Percentiles rank a stretch among this genome's conserved stretches.
Evolutionary conservation across 1,140 invertebrate species (phyloP).

Genomic region (Drosophila tristis): DNA sequence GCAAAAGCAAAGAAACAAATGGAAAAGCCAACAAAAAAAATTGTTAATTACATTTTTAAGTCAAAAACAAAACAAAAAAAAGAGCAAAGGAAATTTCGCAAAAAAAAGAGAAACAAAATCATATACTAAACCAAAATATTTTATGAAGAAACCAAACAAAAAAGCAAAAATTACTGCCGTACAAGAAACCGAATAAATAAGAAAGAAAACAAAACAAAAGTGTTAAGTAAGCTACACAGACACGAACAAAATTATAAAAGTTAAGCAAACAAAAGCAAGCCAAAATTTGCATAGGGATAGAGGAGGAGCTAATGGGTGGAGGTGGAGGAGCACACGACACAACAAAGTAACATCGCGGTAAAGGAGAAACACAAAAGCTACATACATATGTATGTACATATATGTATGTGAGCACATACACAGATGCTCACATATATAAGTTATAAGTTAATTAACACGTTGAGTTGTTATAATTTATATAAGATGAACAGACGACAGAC

Average conservation of each 20-base stretch:
- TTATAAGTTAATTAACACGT: constrained; percentile 76
- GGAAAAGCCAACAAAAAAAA: constrained; percentile 49
- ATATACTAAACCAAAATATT: constrained; percentile 67
- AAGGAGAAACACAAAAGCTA: constrained; percentile 54
- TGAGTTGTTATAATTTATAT: constrained; percentile 78
- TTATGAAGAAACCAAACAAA: constrained; percentile 66
- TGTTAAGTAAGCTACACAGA: constrained; percentile 59
- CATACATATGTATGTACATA: constrained; percentile 41
- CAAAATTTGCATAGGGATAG: constrained; percentile 57
- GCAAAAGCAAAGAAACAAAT: constrained; percentile 37
- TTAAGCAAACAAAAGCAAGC: constrained; percentile 57
- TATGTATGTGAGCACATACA: constrained; percentile 34
- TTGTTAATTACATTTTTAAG: constrained; percentile 84
- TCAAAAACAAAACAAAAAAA: constrained; percentile 38
- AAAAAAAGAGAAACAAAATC: constrained; percentile 39
- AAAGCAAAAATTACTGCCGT: constrained; percentile 83
- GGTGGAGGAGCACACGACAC: constrained; percentile 9
- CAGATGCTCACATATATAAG: constrained; percentile 27
- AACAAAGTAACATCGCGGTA: constrained; percentile 48
- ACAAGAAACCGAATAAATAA: constrained; percentile 70
- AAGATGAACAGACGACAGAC: constrained; percentile 42
- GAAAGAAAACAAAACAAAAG: constrained; percentile 53
- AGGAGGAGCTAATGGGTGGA: constrained; percentile 15
- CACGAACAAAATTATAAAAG: constrained; percentile 39
- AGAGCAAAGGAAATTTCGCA: constrained; percentile 28